Percentiles rank a stretch among this genome's conserved stretches.
Evolutionary conservation across 2,888 invertebrate species (phyloP).

Genomic region (Sesia bembeciformis): DNA sequence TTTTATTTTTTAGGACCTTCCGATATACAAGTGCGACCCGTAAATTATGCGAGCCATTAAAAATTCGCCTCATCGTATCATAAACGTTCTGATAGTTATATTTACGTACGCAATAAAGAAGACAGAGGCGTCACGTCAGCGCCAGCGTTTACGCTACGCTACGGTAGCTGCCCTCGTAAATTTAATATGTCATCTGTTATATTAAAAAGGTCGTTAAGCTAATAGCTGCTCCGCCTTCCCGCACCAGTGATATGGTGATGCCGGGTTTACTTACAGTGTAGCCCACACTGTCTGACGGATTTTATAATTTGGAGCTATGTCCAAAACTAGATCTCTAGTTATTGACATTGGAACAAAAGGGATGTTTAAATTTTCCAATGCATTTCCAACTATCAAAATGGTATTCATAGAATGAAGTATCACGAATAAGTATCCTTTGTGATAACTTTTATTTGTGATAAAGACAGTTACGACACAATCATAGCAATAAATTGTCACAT

Average conservation of each 20-base stretch:
- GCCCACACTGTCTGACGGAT: too few relatives aligned
- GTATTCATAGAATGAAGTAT: too few relatives aligned
- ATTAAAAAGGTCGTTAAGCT: conserved; percentile 73
- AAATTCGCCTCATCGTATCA: conserved; percentile 50
- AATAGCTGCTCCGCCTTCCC: conserved; percentile 61
- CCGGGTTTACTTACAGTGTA: conserved; percentile 4
- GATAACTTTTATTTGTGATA: too few relatives aligned
- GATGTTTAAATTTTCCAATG: too few relatives aligned
- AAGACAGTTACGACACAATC: too few relatives aligned
- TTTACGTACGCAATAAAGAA: conserved; percentile 64
- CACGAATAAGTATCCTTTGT: too few relatives aligned
- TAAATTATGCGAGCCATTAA: conserved; percentile 45
- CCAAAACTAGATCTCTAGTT: too few relatives aligned
- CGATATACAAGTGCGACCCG: conserved; percentile 23
- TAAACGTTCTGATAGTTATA: conserved; percentile 61
- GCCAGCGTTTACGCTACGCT: conserved; percentile 44
- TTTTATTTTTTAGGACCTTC: conserved; percentile 14
- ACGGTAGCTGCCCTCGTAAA: conserved; percentile 63
- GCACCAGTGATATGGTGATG: conserved; percentile 34
- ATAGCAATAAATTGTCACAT: too few relatives aligned
- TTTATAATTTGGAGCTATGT: too few relatives aligned
- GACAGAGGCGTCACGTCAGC: conserved; percentile 61
- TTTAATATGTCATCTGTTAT: conserved; percentile 72
- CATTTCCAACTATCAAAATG: too few relatives aligned
- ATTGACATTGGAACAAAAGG: too few relatives aligned